These are phyloP conservation scores for Drosophila dives DNA, from an alignment of 2,888 invertebrate genomes.

Conservation along the genomic window DNA sequence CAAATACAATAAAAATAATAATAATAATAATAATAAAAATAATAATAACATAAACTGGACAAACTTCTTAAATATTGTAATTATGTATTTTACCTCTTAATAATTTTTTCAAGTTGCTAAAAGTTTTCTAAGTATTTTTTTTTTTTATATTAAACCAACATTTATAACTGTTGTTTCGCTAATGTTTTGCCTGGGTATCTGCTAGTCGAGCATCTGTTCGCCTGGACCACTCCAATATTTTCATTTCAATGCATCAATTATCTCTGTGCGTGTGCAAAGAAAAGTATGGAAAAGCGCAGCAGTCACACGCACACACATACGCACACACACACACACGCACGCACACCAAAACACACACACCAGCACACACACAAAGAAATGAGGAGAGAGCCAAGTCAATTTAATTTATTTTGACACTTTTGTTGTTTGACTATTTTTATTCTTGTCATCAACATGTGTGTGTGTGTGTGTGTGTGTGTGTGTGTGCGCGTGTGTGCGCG, in stretches of 20 bases:
- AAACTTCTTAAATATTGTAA: background rate
- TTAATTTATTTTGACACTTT: slow-evolving; percentile 79
- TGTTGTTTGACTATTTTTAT: slow-evolving; percentile 64
- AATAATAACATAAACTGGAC: background rate
- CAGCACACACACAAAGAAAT: slow-evolving; percentile 5
- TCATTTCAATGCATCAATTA: slow-evolving; percentile 61
- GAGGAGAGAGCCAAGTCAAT: slow-evolving; percentile 69
- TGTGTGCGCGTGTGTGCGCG: slow-evolving; percentile 32
- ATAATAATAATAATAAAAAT: too few relatives aligned
- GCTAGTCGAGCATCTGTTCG: background rate
- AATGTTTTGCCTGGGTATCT: background rate
- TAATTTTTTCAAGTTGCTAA: background rate
- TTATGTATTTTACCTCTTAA: background rate
- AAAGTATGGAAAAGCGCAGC: slow-evolving; percentile 64
- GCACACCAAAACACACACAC: background rate
- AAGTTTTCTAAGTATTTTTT: background rate
- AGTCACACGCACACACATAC: slow-evolving; percentile 23
- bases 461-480: slow-evolving; percentile 26
- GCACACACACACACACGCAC: slow-evolving; percentile 2
- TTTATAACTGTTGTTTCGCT: background rate
- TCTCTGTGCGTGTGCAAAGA: slow-evolving; percentile 62
- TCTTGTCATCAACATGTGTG: slow-evolving; percentile 32
- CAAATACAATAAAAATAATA: background rate
- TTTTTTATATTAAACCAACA: background rate
- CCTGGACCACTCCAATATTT: background rate